Conservation (phyloP, 1,140 invertebrate species). For the Drosophila cardini region DNA sequence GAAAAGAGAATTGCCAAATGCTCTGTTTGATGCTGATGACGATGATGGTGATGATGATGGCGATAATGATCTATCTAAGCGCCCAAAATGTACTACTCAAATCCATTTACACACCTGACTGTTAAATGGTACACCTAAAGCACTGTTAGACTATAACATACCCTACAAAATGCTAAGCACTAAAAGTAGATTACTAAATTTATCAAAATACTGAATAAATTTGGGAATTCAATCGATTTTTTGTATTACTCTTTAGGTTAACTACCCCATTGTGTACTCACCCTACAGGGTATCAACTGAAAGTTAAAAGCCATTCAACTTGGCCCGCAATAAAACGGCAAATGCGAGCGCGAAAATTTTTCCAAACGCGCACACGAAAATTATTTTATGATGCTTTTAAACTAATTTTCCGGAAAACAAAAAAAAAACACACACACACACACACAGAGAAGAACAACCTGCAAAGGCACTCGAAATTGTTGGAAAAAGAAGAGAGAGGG, state of each 20-base stretch:
- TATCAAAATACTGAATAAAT: too few species aligned
- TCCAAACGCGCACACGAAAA: slow-evolving; percentile 62
- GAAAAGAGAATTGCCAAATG: slow-evolving; percentile 48
- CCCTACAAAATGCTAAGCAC: not conserved
- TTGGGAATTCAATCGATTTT: too few species aligned
- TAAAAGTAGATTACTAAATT: too few species aligned
- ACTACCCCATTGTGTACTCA: not conserved
- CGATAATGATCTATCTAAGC: slow-evolving; percentile 72
- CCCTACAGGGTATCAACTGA: slow-evolving; percentile 14
- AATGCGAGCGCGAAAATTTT: slow-evolving; percentile 59
- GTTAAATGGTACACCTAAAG: slow-evolving; percentile 11
- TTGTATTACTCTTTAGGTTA: too few species aligned
- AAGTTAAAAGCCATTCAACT: slow-evolving; percentile 72
- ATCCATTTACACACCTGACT: slow-evolving; percentile 77
- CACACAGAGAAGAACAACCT: slow-evolving; percentile 44
- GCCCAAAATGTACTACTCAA: slow-evolving; percentile 51
- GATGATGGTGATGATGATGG: slow-evolving; percentile 46
- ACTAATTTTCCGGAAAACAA: slow-evolving; percentile 76
- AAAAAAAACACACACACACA: slow-evolving; percentile 1
- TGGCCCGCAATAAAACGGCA: slow-evolving; percentile 69
- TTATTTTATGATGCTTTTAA: slow-evolving; percentile 83
- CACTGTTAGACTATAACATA: not conserved
- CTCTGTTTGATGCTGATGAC: slow-evolving; percentile 31
- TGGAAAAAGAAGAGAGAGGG: not conserved
- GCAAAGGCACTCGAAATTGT: slow-evolving; percentile 50